These are phyloP conservation scores for Pedionomus torquatus DNA, from an alignment of 2,113 vertebrate genomes.

Conservation along the genomic window DNA sequence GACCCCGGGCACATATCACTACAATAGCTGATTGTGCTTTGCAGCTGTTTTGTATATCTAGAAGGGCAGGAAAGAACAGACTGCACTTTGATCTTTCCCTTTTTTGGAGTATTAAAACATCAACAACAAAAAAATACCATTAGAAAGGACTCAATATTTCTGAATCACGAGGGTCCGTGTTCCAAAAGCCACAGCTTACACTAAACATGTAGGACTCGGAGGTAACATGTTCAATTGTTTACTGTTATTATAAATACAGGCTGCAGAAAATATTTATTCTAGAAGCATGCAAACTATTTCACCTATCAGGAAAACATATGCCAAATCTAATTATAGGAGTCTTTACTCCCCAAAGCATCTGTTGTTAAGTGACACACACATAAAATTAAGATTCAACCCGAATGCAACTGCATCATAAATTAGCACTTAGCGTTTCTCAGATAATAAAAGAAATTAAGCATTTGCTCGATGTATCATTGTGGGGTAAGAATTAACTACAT, in stretches of 20 bases:
- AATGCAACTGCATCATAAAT: not conserved
- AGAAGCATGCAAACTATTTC: constrained; percentile 44
- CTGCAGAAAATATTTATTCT: constrained; percentile 61
- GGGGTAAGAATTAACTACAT: not conserved
- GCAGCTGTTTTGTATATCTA: constrained; percentile 71
- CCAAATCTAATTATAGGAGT: constrained; percentile 29
- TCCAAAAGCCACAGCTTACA: constrained; percentile 48
- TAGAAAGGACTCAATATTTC: constrained; percentile 62
- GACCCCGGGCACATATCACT: constrained; percentile 46
- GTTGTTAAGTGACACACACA: not conserved
- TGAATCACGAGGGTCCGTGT: constrained; percentile 18
- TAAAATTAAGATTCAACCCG: not conserved
- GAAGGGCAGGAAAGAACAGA: constrained; percentile 68
- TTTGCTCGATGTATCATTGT: not conserved
- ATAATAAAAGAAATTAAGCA: not conserved
- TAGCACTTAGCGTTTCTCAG: not conserved
- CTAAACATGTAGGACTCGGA: not conserved
- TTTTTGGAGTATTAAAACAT: constrained; percentile 74
- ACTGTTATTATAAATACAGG: constrained; percentile 19
- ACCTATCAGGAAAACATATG: constrained; percentile 40
- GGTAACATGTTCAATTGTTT: constrained; percentile 34
- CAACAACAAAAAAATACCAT: constrained; percentile 71
- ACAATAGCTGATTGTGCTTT: constrained; percentile 73
- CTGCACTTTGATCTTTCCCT: constrained; percentile 76
- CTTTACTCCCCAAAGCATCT: constrained; percentile 11